phyloP scores from a whole-genome alignment of 2,113 vertebrate species.

The Pteronura brasiliensis region DNA sequence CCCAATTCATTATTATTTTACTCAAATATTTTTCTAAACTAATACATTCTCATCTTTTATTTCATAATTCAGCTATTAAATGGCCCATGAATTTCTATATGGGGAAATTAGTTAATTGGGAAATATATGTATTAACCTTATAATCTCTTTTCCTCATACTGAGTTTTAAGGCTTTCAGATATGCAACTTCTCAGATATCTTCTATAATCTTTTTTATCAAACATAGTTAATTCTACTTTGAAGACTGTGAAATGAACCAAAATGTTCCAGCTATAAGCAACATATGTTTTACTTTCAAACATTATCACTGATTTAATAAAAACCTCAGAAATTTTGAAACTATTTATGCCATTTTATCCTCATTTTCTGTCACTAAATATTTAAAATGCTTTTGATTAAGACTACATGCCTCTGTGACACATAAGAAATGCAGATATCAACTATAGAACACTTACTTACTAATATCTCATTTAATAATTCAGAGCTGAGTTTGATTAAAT shows the following conservation, averaged over 20 bases:
- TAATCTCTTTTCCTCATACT: background rate
- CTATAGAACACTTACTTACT: background rate
- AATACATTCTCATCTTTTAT: background rate
- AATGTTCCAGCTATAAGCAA: background rate
- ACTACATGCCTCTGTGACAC: background rate
- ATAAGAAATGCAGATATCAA: background rate
- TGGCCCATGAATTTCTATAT: background rate
- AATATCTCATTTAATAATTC: background rate
- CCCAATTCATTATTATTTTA: background rate
- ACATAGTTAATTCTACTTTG: constrained; percentile 6
- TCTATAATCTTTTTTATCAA: background rate
- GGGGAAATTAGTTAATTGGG: background rate
- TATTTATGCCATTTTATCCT: background rate
- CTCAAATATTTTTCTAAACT: background rate
- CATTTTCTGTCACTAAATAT: background rate
- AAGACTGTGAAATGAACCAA: background rate
- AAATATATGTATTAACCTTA: background rate
- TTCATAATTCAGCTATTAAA: constrained; percentile 1
- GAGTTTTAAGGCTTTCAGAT: background rate
- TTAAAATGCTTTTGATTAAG: background rate
- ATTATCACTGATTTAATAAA: background rate
- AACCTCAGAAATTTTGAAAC: background rate
- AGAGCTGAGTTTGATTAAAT: constrained; percentile 36
- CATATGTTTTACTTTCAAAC: background rate
- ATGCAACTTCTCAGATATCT: background rate